Evolutionary conservation across 2,113 vertebrate species (phyloP), one percentile per base, ranked within the genome.

Genomic region (Scomber japonicus): DNA sequence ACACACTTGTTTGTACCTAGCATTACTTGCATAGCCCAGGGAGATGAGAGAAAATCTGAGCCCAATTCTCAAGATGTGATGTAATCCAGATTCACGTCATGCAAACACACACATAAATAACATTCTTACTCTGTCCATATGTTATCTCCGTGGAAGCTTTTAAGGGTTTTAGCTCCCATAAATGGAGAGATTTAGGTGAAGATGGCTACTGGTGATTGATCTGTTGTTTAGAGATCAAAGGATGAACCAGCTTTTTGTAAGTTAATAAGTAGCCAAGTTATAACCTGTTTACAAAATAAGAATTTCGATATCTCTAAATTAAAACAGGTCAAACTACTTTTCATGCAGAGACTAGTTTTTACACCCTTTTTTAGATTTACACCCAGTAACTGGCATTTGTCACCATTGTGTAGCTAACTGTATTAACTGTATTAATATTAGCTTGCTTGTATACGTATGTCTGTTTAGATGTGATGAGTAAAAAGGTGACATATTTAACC

Each of bases 11-110:
- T 53, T 50, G 11, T n/a, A 31, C 60, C 71, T 31, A 48, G 56
- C 21, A 21, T 62, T 65, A 57, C 70, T 78, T 31, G 62, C 45
- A 65, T 69, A 67, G 69, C 69, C 8, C 31, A 71, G 77, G 60
- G 56, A 71, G 75, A 62, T 60, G 63, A 67, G 17, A 24, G n/a
- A 74, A 62, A 24, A 80, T 79, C 75, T 62, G 54, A 82, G 69
- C 24, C 17, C 12, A 9, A 16, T 81, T 60, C 51, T 65, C 5
- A 11, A 76, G 66, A n/a, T 13, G 15, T 75, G 79, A 86, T 75
- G 81, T 70, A 24, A 81, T 83, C 35, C 49, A 67, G 53, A 74
- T 49, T 45, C 46, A 78, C 60, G 56, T 72, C 40, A 9, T 11
- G 5, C 50, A 69, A 27, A 60, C 9, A 40, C 0, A 35, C 65